Percentiles rank a stretch among this genome's conserved stretches.
phyloP scores from a whole-genome alignment of 2,113 vertebrate species.

The Amblyornis subalaris region DNA sequence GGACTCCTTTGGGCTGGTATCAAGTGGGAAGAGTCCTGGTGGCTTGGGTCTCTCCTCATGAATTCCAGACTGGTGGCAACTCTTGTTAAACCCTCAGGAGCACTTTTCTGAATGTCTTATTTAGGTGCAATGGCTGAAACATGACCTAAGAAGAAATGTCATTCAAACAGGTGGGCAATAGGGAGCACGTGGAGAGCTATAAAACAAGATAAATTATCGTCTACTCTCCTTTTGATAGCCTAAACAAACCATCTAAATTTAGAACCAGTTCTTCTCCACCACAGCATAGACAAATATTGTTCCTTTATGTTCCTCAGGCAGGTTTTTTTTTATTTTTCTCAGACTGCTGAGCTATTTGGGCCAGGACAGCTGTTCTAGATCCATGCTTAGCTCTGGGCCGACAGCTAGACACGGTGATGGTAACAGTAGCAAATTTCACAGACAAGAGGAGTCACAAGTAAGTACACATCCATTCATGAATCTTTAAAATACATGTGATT shows the following conservation, averaged over 20 bases:
- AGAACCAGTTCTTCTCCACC: not conserved
- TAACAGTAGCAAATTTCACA: not conserved
- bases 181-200: not conserved
- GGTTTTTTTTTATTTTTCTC: not conserved
- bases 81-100: not conserved
- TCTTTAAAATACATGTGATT: not conserved
- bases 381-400: not conserved
- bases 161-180: not conserved
- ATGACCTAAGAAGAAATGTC: not conserved
- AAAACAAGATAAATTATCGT: not conserved
- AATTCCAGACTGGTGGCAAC: not conserved
- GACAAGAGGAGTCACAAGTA: not conserved
- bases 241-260: not conserved
- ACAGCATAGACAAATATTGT: not conserved
- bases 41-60: not conserved
- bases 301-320: not conserved
- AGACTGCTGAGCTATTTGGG: not conserved
- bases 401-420: not conserved
- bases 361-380: not conserved
- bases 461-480: not conserved
- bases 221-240: not conserved
- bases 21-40: not conserved
- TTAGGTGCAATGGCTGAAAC: not conserved
- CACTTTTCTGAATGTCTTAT: not conserved
- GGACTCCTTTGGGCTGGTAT: not conserved